Conservation (phyloP, 2,113 vertebrate genomes). For the Xyrauchen texanus region DNA sequence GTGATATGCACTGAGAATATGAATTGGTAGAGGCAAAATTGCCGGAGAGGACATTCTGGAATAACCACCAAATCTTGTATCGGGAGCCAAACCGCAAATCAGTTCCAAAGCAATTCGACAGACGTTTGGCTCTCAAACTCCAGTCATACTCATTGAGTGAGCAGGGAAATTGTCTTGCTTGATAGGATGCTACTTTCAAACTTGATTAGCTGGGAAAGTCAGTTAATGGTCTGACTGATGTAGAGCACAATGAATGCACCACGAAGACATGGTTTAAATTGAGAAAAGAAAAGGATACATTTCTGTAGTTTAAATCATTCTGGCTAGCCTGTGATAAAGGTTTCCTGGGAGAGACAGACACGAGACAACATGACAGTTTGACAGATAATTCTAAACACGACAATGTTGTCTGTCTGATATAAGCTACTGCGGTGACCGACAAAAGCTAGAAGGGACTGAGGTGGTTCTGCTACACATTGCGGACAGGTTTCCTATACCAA, state of each 20-base stretch:
- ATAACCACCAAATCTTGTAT: no score
- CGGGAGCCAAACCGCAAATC: not conserved
- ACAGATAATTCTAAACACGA: not conserved
- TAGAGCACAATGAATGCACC: not conserved
- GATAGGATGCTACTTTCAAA: conserved; percentile 4
- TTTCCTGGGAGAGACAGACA: conserved; percentile 17
- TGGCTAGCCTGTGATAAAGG: not conserved
- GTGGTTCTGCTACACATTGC: not conserved
- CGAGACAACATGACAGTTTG: not conserved
- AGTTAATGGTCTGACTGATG: conserved; percentile 19
- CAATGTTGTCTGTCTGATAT: not conserved
- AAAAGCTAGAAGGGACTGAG: not conserved
- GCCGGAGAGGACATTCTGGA: not conserved
- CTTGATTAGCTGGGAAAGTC: conserved; percentile 29
- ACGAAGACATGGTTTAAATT: conserved; percentile 28
- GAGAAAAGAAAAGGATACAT: no score
- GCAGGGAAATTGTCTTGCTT: not conserved
- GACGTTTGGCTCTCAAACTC: conserved; percentile 7
- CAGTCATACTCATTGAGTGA: not conserved
- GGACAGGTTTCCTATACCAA: no score
- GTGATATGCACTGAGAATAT: not conserved
- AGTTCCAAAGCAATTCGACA: not conserved
- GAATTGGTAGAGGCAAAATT: not conserved
- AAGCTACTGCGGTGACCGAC: conserved; percentile 18
- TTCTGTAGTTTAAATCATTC: no score